A percentile compares a stretch with the other conserved stretches of the same genome.
Evolutionary conservation across 2,113 vertebrate genomes (phyloP).

Genomic region (Cottus gobio): DNA sequence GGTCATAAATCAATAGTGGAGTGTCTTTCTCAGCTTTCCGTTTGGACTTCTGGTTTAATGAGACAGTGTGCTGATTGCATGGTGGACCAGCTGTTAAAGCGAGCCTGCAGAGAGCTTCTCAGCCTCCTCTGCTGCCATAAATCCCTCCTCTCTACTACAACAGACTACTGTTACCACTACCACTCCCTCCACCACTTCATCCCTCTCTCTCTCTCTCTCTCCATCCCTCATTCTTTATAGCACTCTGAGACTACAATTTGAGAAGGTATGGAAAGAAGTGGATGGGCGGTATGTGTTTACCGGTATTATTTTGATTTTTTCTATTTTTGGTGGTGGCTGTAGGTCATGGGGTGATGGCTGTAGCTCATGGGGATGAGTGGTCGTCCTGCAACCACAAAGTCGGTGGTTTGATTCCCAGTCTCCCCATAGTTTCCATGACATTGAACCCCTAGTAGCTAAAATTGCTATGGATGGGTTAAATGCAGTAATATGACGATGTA

Average conservation of each 20-base stretch:
- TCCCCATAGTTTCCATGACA: no score
- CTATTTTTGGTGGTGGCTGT: no score
- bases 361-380: no score
- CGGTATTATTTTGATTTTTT: neutral
- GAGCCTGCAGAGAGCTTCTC: slow-evolving; percentile 44
- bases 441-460: no score
- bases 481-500: no score
- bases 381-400: no score
- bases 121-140: slow-evolving; percentile 56
- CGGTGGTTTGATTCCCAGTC: no score
- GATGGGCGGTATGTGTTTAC: neutral
- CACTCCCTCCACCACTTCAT: slow-evolving; percentile 5
- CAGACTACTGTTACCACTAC: slow-evolving; percentile 10
- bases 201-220: neutral
- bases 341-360: no score
- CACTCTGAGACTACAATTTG: neutral
- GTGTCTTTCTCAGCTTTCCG: slow-evolving; percentile 4
- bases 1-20: neutral
- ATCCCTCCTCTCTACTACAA: slow-evolving; percentile 15
- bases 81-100: slow-evolving; percentile 56
- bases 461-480: no score
- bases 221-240: neutral
- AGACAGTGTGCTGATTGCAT: slow-evolving; percentile 54
- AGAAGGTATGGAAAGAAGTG: neutral
- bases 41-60: slow-evolving; percentile 57